phyloP scores from a whole-genome alignment of 1,140 invertebrate species.

The Papilio xuthus region DNA sequence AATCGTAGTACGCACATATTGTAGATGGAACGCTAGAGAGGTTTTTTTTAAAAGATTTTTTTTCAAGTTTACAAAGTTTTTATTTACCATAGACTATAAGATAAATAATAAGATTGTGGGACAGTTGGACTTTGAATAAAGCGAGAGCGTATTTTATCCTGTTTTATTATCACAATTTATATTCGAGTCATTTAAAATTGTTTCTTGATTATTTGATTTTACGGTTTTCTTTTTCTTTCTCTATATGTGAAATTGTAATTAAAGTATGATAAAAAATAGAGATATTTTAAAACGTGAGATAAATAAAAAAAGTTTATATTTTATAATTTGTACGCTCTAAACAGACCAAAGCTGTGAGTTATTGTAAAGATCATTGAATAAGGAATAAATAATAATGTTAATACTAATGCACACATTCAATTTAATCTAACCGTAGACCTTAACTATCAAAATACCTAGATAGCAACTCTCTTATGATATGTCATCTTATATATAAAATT shows the following conservation, averaged over 20 bases:
- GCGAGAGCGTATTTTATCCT: constrained; percentile 50
- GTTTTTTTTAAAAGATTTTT: constrained; percentile 47
- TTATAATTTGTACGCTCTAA: constrained; percentile 65
- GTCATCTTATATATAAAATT: no score
- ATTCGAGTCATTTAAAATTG: constrained; percentile 38
- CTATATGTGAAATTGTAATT: constrained; percentile 48
- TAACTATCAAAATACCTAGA: background rate
- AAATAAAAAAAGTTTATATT: constrained; percentile 56
- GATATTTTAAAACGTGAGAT: constrained; percentile 55
- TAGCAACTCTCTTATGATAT: background rate
- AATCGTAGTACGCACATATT: constrained; percentile 49
- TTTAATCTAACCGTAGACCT: constrained; percentile 11
- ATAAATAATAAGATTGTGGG: constrained; percentile 53
- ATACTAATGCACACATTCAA: constrained; percentile 53
- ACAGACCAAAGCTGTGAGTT: constrained; percentile 77
- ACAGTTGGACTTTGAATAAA: constrained; percentile 50
- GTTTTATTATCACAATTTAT: constrained; percentile 34
- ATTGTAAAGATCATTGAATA: constrained; percentile 58
- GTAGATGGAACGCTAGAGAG: constrained; percentile 52
- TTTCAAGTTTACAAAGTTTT: constrained; percentile 41
- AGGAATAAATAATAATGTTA: constrained; percentile 46
- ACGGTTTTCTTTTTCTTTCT: constrained; percentile 29
- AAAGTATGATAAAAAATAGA: constrained; percentile 40
- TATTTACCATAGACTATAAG: constrained; percentile 58
- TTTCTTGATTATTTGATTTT: constrained; percentile 41